phyloP scores from a whole-genome alignment of 2,797 vertebrate species.

The Chiloscyllium punctatum region DNA sequence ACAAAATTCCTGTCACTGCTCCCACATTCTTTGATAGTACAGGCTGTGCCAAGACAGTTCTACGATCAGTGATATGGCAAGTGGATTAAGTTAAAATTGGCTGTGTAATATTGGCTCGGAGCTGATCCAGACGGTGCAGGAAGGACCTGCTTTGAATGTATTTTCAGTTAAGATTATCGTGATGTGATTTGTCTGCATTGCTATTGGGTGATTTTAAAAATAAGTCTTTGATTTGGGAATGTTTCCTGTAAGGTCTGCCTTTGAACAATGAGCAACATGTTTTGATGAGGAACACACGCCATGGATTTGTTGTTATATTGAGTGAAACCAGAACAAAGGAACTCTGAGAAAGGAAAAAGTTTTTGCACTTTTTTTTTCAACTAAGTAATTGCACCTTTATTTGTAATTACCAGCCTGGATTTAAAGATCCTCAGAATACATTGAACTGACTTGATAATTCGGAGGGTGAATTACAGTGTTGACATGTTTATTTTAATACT shows the following conservation, averaged over 20 bases:
- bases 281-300: background rate
- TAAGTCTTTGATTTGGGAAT: background rate
- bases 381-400: background rate
- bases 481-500: background rate
- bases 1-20: background rate
- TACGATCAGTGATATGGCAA: background rate
- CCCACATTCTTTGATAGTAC: background rate
- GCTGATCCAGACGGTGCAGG: background rate
- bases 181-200: background rate
- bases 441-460: background rate
- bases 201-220: too few relatives aligned
- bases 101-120: background rate
- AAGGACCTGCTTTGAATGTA: background rate
- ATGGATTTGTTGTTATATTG: background rate
- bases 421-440: background rate
- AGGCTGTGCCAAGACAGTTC: background rate
- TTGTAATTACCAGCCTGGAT: background rate
- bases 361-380: background rate
- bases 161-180: background rate
- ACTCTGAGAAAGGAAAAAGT: background rate
- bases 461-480: slow-evolving; percentile 12
- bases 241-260: too few relatives aligned
- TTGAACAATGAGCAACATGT: background rate
- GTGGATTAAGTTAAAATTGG: background rate
- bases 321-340: background rate